Evolutionary conservation across 2,888 invertebrate genomes (phyloP).

Genomic region (Gari tellinella): DNA sequence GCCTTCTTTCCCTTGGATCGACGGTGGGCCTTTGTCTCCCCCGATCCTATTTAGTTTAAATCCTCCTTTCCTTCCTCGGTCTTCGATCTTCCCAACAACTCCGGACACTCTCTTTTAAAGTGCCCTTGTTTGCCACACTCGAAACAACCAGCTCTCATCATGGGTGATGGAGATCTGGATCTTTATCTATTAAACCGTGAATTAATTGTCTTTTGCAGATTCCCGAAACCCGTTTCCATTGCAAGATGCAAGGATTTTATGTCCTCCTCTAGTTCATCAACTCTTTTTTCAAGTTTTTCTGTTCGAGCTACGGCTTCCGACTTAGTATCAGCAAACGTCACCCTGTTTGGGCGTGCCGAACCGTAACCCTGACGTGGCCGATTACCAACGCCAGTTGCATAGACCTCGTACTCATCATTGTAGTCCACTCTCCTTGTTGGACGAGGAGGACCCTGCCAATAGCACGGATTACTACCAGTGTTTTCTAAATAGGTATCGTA

Average conservation of each 20-base stretch:
- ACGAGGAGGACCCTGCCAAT: too few relatives aligned
- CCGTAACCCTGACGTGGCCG: too few relatives aligned
- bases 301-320: too few relatives aligned
- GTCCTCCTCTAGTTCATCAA: too few relatives aligned
- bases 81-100: not conserved
- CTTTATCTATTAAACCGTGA: not conserved
- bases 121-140: constrained; percentile 3
- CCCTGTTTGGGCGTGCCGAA: too few relatives aligned
- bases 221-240: not conserved
- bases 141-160: not conserved
- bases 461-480: too few relatives aligned
- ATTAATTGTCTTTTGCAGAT: not conserved
- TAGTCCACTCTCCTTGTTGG: not conserved
- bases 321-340: too few relatives aligned
- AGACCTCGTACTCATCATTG: not conserved
- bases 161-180: constrained; percentile 1
- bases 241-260: not conserved
- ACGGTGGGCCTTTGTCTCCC: constrained; percentile 10
- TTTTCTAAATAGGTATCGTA: too few relatives aligned
- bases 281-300: too few relatives aligned
- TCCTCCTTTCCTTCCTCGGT: constrained; percentile 3
- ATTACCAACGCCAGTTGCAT: too few relatives aligned
- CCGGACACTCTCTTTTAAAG: constrained; percentile 8
- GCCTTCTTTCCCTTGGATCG: not conserved
- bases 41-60: constrained; percentile 22